Evolutionary conservation across 2,888 invertebrate species (phyloP), one percentile per base, ranked within the genome.

Genomic region (Zygaena filipendulae): DNA sequence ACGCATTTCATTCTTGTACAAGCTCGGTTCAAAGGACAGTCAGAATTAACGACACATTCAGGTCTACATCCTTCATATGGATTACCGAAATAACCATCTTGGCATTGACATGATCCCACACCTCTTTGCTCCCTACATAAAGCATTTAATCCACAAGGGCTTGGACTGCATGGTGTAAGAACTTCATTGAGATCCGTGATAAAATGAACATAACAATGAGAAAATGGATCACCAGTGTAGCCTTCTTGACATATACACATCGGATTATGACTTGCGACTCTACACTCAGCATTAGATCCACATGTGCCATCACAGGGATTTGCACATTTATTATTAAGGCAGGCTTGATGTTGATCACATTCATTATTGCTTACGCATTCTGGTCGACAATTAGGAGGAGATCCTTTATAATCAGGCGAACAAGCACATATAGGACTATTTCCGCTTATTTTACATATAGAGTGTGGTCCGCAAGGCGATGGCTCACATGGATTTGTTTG

Each of bases 311-410:
- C 79, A 48, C 91, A 91, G 7, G 91, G 91, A 60, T 92, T 88
- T 32, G 74, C 70, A 59, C 92, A 92, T 72, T 88, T 90, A 52
- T 86, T 84, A 60, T 87, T 88, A 8, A 86, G 75, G 51, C 92
- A 92, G 3, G 91, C 88, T 42, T 86, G 67, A 42, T 84, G 82
- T 46, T 82, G 84, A 21, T 84, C 67, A 52, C 91, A 92, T 67
- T 92, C 91, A 29, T 85, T 84, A 49, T 90, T 91, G 38, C 87
- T 86, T 25, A 88, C 82, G 58, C 92, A 93, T 69, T 92, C 91
- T 3, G 91, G 91, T 38, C 87, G 77, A 49, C 91, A 92, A 47
- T 87, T 87, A 38, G 91, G 91, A 19, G 91, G 89, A 12, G 83
- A 70, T 26, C 91, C 90, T 36, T 82, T 81, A 43, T 84, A 88